Base-by-base conservation (phyloP, 2,113 vertebrate species). In the Phainopepla nitens region DNA sequence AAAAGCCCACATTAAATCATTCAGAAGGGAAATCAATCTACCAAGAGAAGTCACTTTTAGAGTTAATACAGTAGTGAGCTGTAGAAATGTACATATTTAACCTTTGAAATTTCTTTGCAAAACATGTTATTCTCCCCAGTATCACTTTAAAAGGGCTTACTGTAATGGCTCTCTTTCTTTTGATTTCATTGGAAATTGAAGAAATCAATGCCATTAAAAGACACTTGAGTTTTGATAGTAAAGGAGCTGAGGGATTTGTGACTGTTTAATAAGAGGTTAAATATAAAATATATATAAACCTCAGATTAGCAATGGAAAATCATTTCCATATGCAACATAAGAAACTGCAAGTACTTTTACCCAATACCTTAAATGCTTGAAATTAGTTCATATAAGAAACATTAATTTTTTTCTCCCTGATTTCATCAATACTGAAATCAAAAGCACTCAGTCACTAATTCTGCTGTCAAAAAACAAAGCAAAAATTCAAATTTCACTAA, bases 391-490 rank as follows among this genome's bases (percentile, higher is more conserved):
- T 89, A 88, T 72, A 93, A 94, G 56, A 94, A 89, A 83, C 58
- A 62, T 42, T 76, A 92, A 65, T 73, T 96, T 9, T 96, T 96
- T 96, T 95, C 79, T 89, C 42, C 58, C 56, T 58, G 21, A 77
- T 31, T 94, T 93, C 70, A 94, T 89, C 87, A 82, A 64, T 73
- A 72, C 57, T 86, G 57, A 96, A 96, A 97, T 93, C 94, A 95
- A 97, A 97, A 15, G 33, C 41, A 89, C 39, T 95, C 61, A 61
- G 54, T 90, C 87, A 71, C 57, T 84, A 80, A 94, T 89, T 96
- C 57, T 95, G 15, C 41, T 92, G 54, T 57, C 93, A 94, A 95
- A 82, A 86, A 94, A 14, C n/a, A 93, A 94, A 85, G 28, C 16
- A 97, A 94, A 97, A 88, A 64, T 82, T 89, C 91, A 86, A 20